phyloP scores from a whole-genome alignment of 2,888 invertebrate genomes.

The Aphidoletes aphidimyza region DNA sequence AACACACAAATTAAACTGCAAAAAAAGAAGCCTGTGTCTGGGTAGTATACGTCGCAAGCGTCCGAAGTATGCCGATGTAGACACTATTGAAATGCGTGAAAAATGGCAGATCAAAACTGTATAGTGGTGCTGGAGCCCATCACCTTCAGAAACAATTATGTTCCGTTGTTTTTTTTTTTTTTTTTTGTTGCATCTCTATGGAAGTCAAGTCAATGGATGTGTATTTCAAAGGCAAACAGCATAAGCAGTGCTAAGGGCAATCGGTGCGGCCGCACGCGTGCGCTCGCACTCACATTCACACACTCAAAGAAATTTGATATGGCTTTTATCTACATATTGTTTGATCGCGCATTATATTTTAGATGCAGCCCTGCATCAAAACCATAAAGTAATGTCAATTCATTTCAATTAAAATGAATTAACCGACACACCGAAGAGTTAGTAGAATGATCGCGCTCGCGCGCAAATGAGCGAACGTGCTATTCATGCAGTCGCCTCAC shows the following conservation, averaged over 20 bases:
- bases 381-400: conserved; percentile 39
- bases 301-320: conserved; percentile 1
- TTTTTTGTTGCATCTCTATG: not conserved
- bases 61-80: too few relatives aligned
- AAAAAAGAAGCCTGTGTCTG: too few relatives aligned
- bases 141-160: conserved; percentile 41
- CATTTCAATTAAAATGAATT: conserved; percentile 49
- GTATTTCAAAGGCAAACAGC: not conserved
- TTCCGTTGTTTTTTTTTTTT: not conserved
- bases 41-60: too few relatives aligned
- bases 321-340: not conserved
- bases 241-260: not conserved
- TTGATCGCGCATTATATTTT: not conserved
- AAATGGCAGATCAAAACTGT: too few relatives aligned
- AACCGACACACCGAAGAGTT: conserved; percentile 23
- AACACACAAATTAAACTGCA: too few relatives aligned
- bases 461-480: too few relatives aligned
- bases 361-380: not conserved
- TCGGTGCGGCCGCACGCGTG: not conserved
- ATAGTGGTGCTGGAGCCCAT: not conserved
- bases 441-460: not conserved
- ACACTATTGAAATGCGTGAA: not conserved
- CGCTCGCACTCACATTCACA: too few relatives aligned
- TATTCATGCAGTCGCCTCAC: too few relatives aligned
- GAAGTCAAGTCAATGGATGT: not conserved